Base-by-base conservation (phyloP, 2,888 invertebrate species). In the Eupithecia centaureata region DNA sequence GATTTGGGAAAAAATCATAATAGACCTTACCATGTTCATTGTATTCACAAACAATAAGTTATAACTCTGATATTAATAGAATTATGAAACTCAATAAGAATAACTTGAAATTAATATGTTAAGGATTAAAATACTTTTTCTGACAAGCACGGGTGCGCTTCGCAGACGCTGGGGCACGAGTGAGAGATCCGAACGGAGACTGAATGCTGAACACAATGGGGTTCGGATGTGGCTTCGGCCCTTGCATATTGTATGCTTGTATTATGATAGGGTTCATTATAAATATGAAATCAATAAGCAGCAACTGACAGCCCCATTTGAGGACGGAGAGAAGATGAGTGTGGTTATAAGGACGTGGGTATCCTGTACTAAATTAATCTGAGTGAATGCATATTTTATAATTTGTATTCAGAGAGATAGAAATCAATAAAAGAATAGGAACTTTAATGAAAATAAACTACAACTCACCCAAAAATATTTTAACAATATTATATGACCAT, bases 21-120 rank as follows among this genome's bases (percentile, higher is more conserved):
- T 86, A 85, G 89, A 80, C 83, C 92, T 92, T 87, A 93, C 93
- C 92, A 92, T 85, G 82, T 87, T 92, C 90, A 93, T 93, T 92
- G 92, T 92, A 82, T 76, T 77, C 73, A 83, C 89, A 88, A 90
- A 91, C 90, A 91, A 90, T 87, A 79, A 22, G 73, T 78, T 83
- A 81, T 78, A 82, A 74, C 83, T 77, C 83, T 77, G 79, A 86
- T 80, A 80, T 85, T 89, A 86, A 87, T 83, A 82, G 80, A 87
- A 85, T 86, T 83, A 85, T 82, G 81, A 70, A 63, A 77, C 75
- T 78, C 78, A 82, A 82, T 87, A 82, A 81, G 82, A 56, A 84
- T 85, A 82, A 82, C 76, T 78, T 77, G 74, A 81, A 80, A 81
- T 76, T 79, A 81, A 82, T 84, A 79, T 77, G 78, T 84, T 80